Evolutionary conservation across 2,113 vertebrate genomes (phyloP).

Genomic region (Connochaetes taurinus): DNA sequence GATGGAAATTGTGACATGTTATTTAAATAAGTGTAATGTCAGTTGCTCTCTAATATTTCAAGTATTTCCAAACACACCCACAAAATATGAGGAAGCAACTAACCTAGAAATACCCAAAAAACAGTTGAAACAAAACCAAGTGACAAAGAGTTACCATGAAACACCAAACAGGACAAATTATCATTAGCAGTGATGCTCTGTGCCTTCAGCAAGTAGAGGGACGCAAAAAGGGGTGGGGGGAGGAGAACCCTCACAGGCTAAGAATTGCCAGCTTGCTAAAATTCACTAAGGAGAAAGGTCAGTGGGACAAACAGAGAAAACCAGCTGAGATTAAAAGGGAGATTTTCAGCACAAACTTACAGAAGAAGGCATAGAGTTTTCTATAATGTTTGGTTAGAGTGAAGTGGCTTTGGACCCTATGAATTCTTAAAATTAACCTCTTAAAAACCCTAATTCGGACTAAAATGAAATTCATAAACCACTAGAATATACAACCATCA

Average conservation of each 20-base stretch:
- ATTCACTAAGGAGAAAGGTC: background rate
- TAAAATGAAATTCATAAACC: background rate
- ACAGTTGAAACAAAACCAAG: background rate
- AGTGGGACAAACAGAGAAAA: background rate
- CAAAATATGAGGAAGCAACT: background rate
- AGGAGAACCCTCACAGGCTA: background rate
- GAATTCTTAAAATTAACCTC: background rate
- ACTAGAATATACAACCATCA: background rate
- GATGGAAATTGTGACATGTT: background rate
- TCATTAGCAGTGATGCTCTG: background rate
- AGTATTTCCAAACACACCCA: background rate
- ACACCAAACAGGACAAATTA: background rate
- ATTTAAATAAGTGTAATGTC: background rate
- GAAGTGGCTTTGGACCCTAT: background rate
- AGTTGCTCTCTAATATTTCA: background rate
- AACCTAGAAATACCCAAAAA: background rate
- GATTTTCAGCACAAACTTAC: background rate
- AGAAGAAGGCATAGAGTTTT: background rate
- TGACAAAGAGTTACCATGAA: background rate
- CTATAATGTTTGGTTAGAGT: background rate
- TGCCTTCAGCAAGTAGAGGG: background rate
- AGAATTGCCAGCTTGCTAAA: background rate
- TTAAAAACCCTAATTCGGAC: background rate
- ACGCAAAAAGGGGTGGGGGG: background rate
- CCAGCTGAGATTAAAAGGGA: background rate